Evolutionary conservation across 2,888 invertebrate species (phyloP), one percentile per base, ranked within the genome.

Genomic region (Apamea epomidion): DNA sequence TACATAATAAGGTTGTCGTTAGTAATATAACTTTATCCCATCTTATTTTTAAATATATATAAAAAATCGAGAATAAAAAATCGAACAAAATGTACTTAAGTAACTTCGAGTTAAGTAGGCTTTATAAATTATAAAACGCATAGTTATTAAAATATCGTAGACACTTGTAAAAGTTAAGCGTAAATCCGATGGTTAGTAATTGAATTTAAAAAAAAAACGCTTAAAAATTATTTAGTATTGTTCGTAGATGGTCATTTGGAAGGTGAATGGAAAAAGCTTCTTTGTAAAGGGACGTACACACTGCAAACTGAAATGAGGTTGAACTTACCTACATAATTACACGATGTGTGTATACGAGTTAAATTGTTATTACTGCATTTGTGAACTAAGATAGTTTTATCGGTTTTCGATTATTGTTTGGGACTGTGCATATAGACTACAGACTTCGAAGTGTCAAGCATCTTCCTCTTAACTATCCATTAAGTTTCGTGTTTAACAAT

Each of bases 71-170:
- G 94, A 94, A 92, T 84, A 92, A 89, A 92, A 94, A 95, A 95
- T 96, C 94, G 95, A 97, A 96, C 96, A 96, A 96, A 96, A 96
- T 96, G 97, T 97, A 97, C 97, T 97, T 97, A 97, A 97, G 96
- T 96, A 96, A 96, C 93, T 93, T 96, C 93, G 95, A 94, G 95
- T 93, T 96, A 96, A 95, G 96, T 97, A 97, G 95, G 97, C 97
- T 97, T 97, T 96, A 96, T 96, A 97, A 96, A 96, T 96, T 95
- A 95, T 96, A 95, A 93, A 93, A 96, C 94, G 95, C 96, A 94
- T 97, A 96, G 96, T 93, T 94, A 92, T 92, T 89, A 92, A 93
- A 92, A 93, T 96, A 95, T 95, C 92, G 95, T 96, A 96, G 96
- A 93, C 91, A 94, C 93, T 93, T 93, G 93, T 94, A 94, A 94